Evolutionary conservation across 2,797 vertebrate species (phyloP).

Genomic region (Phataginus tetradactyla): DNA sequence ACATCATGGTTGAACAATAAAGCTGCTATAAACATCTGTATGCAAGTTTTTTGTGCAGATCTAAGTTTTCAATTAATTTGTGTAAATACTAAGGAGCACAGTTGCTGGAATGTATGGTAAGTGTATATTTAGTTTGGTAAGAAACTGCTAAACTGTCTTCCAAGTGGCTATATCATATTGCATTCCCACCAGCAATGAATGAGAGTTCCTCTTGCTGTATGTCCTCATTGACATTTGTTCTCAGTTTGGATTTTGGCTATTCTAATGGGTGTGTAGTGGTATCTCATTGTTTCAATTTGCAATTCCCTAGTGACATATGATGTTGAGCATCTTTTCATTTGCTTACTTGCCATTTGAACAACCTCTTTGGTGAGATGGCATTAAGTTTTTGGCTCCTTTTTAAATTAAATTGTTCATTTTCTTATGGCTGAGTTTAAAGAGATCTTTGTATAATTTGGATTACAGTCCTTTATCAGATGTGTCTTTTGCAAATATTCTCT

Average conservation of each 20-base stretch:
- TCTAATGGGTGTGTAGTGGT: not conserved
- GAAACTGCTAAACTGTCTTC: not conserved
- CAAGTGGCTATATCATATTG: not conserved
- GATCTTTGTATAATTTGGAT: not conserved
- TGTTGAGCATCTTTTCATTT: not conserved
- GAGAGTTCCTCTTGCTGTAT: not conserved
- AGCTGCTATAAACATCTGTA: not conserved
- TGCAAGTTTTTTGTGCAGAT: not conserved
- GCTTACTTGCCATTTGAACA: not conserved
- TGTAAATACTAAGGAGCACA: not conserved
- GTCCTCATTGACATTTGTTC: not conserved
- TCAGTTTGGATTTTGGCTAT: not conserved
- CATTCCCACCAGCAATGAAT: not conserved
- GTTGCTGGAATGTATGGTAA: not conserved
- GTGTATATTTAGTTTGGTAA: not conserved
- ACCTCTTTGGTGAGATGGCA: not conserved
- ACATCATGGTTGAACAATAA: not conserved
- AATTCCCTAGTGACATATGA: not conserved
- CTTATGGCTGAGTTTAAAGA: not conserved
- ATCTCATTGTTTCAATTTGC: not conserved
- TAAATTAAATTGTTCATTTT: not conserved
- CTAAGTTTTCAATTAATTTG: not conserved
- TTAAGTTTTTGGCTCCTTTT: not conserved
- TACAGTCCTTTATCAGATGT: no score
- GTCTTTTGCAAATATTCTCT: not conserved